Evolutionary conservation across 2,113 vertebrate species (phyloP).

Genomic region (Oncorhynchus gorbuscha): DNA sequence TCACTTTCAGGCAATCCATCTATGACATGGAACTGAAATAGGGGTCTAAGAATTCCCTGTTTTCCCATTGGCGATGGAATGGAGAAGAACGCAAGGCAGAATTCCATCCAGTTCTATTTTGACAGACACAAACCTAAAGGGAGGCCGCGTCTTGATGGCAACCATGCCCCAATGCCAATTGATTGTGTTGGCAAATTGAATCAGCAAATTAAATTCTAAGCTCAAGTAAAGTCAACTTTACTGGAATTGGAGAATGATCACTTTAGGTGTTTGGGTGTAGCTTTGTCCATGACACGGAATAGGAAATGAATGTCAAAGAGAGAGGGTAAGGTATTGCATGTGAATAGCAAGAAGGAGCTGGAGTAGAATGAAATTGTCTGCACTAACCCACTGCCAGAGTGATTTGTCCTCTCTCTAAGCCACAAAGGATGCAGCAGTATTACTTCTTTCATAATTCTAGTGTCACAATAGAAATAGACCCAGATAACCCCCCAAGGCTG

Average conservation of each 20-base stretch:
- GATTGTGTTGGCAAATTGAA: conserved; percentile 51
- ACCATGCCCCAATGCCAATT: conserved; percentile 55
- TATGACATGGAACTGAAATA: conserved; percentile 50
- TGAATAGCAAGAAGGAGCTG: conserved; percentile 56
- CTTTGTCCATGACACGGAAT: conserved; percentile 43
- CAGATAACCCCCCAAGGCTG: conserved; percentile 52
- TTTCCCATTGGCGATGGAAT: conserved; percentile 17
- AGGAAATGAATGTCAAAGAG: conserved; percentile 48
- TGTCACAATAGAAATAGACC: conserved; percentile 55
- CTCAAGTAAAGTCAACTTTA: conserved; percentile 69
- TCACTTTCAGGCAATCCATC: conserved; percentile 63
- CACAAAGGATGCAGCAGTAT: conserved; percentile 48
- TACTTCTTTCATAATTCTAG: conserved; percentile 50
- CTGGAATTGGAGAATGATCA: conserved; percentile 31
- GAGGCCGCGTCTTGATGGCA: conserved; percentile 57
- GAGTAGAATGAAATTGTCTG: conserved; percentile 55
- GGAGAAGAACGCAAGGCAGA: conserved; percentile 28
- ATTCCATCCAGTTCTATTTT: conserved; percentile 45
- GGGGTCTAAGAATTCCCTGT: conserved; percentile 29
- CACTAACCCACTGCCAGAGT: conserved; percentile 45
- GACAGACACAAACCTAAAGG: conserved; percentile 60
- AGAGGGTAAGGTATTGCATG: conserved; percentile 43
- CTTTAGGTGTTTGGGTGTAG: conserved; percentile 51
- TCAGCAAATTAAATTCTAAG: conserved; percentile 65
- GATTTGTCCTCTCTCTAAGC: conserved; percentile 34